Evolutionary conservation across 2,888 invertebrate genomes (phyloP).

Genomic region (Tenthredo mesomela): DNA sequence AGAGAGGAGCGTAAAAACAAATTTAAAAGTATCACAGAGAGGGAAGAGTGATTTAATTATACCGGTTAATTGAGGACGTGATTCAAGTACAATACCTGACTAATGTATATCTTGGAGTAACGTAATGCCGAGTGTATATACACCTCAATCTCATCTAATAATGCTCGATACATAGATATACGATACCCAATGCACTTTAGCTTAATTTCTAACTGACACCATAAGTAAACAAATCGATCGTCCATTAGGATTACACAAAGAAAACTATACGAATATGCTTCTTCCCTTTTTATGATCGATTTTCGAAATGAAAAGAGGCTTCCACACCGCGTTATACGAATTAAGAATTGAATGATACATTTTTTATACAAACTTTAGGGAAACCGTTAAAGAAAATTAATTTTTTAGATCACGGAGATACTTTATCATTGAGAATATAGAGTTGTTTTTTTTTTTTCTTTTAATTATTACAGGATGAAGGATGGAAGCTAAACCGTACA

Average conservation of each 20-base stretch:
- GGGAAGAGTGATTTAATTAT: constrained; percentile 33
- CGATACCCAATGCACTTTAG: constrained; percentile 35
- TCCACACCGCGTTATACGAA: background rate
- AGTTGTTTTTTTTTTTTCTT: constrained; percentile 46
- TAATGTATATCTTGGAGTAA: background rate
- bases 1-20: background rate
- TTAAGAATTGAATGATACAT: background rate
- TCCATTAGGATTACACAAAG: constrained; percentile 27
- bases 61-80: constrained; percentile 21
- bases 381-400: background rate
- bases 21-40: background rate
- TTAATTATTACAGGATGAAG: constrained; percentile 87
- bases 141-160: constrained; percentile 11
- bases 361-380: background rate
- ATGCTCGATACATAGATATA: constrained; percentile 3
- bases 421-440: background rate
- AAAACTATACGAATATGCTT: background rate
- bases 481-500: constrained; percentile 96
- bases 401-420: background rate
- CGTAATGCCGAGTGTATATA: constrained; percentile 4
- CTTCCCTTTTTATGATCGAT: background rate
- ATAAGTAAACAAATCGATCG: constrained; percentile 43
- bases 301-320: background rate
- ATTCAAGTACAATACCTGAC: background rate
- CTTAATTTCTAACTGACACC: constrained; percentile 3